Evolutionary conservation across 2,113 vertebrate species (phyloP).

Genomic region (Balaenoptera acutorostrata): DNA sequence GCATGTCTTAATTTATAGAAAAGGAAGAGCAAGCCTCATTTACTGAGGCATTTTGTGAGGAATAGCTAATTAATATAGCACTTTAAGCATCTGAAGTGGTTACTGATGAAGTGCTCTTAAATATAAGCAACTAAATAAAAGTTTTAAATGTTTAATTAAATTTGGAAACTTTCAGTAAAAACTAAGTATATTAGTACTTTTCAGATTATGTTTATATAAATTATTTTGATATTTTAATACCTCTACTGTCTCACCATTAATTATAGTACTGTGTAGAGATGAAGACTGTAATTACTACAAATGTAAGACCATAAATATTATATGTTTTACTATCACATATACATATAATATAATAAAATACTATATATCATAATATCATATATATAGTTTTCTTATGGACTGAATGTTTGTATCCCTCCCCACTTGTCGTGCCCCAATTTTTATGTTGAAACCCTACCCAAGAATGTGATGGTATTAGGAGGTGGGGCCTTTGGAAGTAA

Average conservation of each 20-base stretch:
- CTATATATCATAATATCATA: neutral
- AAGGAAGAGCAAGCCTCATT: neutral
- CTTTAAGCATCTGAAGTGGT: neutral
- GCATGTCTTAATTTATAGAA: neutral
- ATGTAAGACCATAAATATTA: neutral
- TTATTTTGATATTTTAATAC: neutral
- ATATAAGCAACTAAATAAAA: conserved; percentile 21
- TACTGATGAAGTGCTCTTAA: neutral
- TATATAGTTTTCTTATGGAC: neutral
- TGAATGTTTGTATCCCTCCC: neutral
- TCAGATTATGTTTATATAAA: neutral
- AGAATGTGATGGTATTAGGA: neutral
- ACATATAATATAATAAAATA: neutral
- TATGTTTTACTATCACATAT: neutral
- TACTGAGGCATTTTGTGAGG: neutral
- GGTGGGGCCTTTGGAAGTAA: neutral
- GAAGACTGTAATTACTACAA: neutral
- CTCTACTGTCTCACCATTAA: neutral
- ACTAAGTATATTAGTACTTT: neutral
- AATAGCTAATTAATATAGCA: neutral
- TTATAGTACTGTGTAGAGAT: neutral
- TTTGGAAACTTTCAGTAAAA: conserved; percentile 21
- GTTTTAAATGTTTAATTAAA: conserved; percentile 18
- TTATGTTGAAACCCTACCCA: neutral
- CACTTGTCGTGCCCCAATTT: neutral